Evolutionary conservation across 2,113 vertebrate species (phyloP).

Genomic region (Tinamus guttatus): DNA sequence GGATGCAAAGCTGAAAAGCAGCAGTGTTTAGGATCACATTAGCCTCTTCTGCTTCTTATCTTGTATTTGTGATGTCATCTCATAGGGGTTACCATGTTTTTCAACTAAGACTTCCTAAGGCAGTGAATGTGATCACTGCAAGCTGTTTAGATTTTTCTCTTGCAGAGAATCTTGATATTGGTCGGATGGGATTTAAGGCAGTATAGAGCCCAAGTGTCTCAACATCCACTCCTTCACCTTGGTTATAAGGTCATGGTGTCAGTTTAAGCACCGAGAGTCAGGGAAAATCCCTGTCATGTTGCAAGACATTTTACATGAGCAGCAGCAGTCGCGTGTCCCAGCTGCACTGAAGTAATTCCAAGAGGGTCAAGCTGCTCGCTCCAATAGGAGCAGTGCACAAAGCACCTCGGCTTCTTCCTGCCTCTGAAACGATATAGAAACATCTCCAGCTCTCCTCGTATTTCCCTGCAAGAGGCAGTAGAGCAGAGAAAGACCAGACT

Average conservation of each 20-base stretch:
- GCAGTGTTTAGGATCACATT: slow-evolving; percentile 31
- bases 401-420: background rate
- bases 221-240: background rate
- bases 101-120: background rate
- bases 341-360: background rate
- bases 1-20: slow-evolving; percentile 52
- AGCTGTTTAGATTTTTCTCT: background rate
- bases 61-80: background rate
- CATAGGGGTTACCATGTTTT: background rate
- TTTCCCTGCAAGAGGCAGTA: background rate
- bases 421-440: background rate
- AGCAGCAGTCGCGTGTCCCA: background rate
- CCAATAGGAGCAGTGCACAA: background rate
- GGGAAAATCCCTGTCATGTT: background rate
- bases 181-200: background rate
- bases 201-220: background rate
- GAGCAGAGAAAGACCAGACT: background rate
- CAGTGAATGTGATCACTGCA: background rate
- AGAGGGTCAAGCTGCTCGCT: background rate
- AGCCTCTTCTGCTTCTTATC: background rate
- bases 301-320: background rate
- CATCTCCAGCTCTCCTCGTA: background rate
- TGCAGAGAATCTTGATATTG: background rate
- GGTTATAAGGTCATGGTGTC: background rate
- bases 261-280: background rate